These are phyloP conservation scores for Drosophila lacertosa DNA, from an alignment of 1,140 invertebrate species.

Conservation along the genomic window DNA sequence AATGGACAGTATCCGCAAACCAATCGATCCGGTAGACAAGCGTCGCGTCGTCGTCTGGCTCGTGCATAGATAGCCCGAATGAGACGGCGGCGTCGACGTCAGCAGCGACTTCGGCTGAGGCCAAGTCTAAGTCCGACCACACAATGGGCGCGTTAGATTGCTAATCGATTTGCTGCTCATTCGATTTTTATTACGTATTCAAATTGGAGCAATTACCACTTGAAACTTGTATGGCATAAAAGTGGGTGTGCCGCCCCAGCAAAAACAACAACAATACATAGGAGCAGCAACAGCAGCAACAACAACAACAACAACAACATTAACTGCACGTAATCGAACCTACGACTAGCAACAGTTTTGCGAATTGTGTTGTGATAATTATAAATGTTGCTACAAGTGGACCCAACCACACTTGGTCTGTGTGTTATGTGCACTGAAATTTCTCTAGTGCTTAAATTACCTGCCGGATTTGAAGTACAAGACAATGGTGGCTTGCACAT, in stretches of 20 bases:
- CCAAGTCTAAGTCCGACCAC: constrained; percentile 59
- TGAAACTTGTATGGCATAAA: constrained; percentile 73
- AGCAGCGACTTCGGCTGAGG: neutral
- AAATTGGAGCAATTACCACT: constrained; percentile 83
- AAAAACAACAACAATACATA: constrained; percentile 1
- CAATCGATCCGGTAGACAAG: constrained; percentile 68
- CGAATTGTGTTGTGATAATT: constrained; percentile 77
- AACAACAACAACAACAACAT: constrained; percentile 20
- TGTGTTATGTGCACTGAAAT: constrained; percentile 64
- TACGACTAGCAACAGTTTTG: constrained; percentile 53
- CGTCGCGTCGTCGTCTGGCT: constrained; percentile 66
- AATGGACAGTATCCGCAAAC: constrained; percentile 66
- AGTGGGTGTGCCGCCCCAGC: constrained; percentile 67
- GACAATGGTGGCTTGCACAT: constrained; percentile 39
- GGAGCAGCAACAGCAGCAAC: constrained; percentile 10
- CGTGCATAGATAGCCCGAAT: constrained; percentile 44
- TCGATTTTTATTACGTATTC: constrained; percentile 80
- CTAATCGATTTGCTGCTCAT: constrained; percentile 82
- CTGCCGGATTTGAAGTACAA: constrained; percentile 72
- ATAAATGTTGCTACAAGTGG: constrained; percentile 63
- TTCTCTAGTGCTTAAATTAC: constrained; percentile 75
- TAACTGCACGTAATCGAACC: constrained; percentile 39
- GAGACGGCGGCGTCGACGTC: neutral
- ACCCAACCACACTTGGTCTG: constrained; percentile 35
- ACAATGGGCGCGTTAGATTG: constrained; percentile 81